phyloP scores from a whole-genome alignment of 1,140 invertebrate species.

The Tetramorium parvispinum region DNA sequence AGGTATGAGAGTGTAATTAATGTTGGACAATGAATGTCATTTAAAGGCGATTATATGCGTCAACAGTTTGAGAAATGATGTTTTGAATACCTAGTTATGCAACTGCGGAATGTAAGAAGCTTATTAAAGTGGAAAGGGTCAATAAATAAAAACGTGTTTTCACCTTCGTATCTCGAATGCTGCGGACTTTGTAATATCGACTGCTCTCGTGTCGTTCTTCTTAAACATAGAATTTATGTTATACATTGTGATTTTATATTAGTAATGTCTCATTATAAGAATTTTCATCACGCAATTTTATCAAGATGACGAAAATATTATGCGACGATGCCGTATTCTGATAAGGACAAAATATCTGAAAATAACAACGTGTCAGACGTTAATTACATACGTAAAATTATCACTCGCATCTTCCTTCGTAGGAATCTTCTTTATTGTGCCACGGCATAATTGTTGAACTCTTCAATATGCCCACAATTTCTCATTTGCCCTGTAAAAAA shows the following conservation, averaged over 20 bases:
- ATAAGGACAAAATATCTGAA: background rate
- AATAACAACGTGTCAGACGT: too few species aligned
- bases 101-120: background rate
- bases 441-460: background rate
- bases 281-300: background rate
- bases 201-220: background rate
- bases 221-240: background rate
- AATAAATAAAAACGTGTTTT: constrained; percentile 20
- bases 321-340: background rate
- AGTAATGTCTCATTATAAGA: background rate
- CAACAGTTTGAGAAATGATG: constrained; percentile 7
- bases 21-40: background rate
- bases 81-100: constrained; percentile 28
- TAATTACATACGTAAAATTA: background rate
- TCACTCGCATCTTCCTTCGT: background rate
- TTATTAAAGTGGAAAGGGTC: background rate
- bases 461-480: background rate
- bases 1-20: constrained; percentile 2
- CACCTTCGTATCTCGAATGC: background rate
- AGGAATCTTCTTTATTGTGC: background rate
- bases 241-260: background rate
- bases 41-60: background rate
- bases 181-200: background rate
- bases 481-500: background rate
- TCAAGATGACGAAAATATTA: background rate